Percentiles rank a stretch among this genome's conserved stretches.
Conservation (phyloP, 2,113 vertebrate species). For the Pelecanus crispus region DNA sequence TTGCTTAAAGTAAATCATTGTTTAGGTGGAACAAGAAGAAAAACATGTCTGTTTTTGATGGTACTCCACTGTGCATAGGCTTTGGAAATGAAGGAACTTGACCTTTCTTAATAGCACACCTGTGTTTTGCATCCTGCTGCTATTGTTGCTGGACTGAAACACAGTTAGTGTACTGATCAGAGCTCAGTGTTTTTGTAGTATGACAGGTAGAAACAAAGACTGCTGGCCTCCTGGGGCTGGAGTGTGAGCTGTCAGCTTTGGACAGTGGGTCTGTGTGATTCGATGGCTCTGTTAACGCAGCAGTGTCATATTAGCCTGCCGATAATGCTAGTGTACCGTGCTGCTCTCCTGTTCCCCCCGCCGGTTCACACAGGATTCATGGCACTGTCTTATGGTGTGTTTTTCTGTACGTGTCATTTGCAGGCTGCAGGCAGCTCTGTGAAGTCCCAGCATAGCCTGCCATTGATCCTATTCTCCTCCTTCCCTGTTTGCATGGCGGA, state of each 20-base stretch:
- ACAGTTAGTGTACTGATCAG: not conserved
- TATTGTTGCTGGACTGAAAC: not conserved
- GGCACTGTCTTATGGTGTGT: not conserved
- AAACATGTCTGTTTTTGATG: not conserved
- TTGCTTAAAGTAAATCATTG: not conserved
- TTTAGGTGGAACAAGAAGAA: not conserved
- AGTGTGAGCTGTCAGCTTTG: not conserved
- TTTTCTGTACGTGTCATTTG: not conserved
- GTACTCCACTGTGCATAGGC: not conserved
- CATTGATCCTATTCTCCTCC: not conserved
- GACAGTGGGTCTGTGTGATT: not conserved
- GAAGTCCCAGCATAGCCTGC: not conserved
- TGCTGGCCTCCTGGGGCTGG: not conserved
- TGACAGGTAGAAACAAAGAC: not conserved
- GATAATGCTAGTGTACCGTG: not conserved
- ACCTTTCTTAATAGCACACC: not conserved
- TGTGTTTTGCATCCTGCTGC: not conserved
- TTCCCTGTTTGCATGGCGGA: not conserved
- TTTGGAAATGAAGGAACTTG: not conserved
- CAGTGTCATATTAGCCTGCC: not conserved
- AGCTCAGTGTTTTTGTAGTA: not conserved
- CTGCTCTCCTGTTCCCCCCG: not conserved
- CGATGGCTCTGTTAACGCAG: not conserved
- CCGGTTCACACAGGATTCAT: rapidly evolving
- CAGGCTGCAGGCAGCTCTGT: not conserved